Evolutionary conservation across 2,113 vertebrate species (phyloP), one percentile per base, ranked within the genome.

Genomic region (Protobothrops mucrosquamatus): DNA sequence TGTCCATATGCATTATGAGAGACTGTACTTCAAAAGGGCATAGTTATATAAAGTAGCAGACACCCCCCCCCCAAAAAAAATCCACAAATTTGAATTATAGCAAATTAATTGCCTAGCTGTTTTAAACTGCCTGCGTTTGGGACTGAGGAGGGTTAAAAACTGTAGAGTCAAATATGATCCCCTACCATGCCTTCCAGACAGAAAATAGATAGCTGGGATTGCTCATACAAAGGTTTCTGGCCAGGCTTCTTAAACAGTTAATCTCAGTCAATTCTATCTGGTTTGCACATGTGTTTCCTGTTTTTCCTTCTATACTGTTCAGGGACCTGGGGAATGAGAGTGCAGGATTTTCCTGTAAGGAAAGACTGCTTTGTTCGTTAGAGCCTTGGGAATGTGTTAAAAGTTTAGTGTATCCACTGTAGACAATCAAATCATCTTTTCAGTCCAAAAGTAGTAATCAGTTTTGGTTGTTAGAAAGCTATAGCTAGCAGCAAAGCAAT

Each of bases 251-350:
- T 95, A 94, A 96, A 96, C 94, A 95, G 91, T 95, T 94, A 94
- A 95, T 88, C 94, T 96, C 92, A 94, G 95, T 96, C 95, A 92
- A 89, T 96, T 97, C 95, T 97, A 98, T 98, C 95, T 93, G 97
- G 95, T 93, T 96, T 96, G 95, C 98, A 98, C 98, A 98, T 98
- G 96, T 99, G 98, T 98, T 99, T 99, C 98, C 98, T 99, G 98
- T 99, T 99, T 98, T 98, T 98, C 18, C 97, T 97, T 97, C 95
- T 96, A 91, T 96, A 96, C 96, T 95, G 93, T 94, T 90, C 46
- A 91, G 97, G 96, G 97, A 96, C 96, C 95, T 94, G 94, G 97
- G 97, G 97, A 97, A 91, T 93, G 91, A 55, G 91, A 96, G 96
- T 97, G 95, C 97, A 97, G 97, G 97, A 97, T 97, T 98, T 98